Percentiles rank a stretch among this genome's conserved stretches.
phyloP scores from a whole-genome alignment of 2,113 vertebrate species.

The Gorilla gorilla region DNA sequence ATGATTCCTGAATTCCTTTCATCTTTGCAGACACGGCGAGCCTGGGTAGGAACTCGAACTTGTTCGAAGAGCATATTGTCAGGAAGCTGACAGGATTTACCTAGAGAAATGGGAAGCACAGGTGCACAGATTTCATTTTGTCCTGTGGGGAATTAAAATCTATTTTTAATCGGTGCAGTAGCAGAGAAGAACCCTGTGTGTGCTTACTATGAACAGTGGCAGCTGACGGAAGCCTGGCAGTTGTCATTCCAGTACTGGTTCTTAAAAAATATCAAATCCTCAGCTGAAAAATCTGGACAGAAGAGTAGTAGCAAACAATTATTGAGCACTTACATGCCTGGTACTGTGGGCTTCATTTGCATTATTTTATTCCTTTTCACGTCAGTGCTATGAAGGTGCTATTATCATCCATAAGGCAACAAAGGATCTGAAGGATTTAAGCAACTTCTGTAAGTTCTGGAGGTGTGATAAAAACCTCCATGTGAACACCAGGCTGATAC shows the following conservation, averaged over 20 bases:
- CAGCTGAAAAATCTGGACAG: neutral
- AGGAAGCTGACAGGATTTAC: constrained; percentile 16
- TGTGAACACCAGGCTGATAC: accelerated
- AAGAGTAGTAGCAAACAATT: neutral
- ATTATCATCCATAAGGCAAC: neutral
- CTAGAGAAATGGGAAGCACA: neutral
- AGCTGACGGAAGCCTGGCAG: neutral
- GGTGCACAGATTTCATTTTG: constrained; percentile 30
- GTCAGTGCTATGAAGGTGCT: neutral
- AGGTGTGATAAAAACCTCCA: neutral
- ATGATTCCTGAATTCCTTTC: neutral
- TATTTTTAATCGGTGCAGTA: constrained; percentile 40
- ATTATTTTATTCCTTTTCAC: neutral
- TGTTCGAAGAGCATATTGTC: neutral
- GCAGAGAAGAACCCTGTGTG: neutral
- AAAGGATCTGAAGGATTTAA: neutral
- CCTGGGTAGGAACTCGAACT: neutral
- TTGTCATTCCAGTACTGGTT: neutral
- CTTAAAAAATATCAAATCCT: neutral
- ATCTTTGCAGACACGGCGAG: neutral
- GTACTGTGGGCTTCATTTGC: accelerated
- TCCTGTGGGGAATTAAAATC: constrained; percentile 32
- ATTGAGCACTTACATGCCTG: accelerated
- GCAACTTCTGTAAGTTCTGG: neutral
- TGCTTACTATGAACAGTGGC: neutral